Base-by-base conservation (phyloP, 2,888 invertebrate genomes). In the Orthonychiurus folsomi region DNA sequence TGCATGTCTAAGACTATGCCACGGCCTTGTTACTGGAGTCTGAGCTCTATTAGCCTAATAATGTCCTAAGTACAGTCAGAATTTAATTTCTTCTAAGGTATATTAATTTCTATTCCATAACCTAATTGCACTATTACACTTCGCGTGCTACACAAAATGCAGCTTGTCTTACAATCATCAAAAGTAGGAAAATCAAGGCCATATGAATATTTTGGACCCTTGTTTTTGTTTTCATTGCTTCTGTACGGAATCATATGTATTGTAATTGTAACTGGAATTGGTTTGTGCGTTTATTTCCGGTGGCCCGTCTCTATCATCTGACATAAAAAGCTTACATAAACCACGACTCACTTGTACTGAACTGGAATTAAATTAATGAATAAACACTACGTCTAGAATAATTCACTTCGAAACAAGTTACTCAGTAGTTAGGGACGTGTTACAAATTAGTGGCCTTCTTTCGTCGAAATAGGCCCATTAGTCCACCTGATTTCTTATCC, bases 401-500 rank as follows among this genome's bases (percentile, higher is more conserved):
- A 37, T 9, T 37, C 9, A 37, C 5, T 37, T 15, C 5, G 37
- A 15, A 37, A 37, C 9, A 37, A 37, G 9, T 37, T 37, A 15
- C 15, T 37, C 5, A 5, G 15, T 37, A 9, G 37, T 12, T 12
- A 52, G 52, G 9, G 5, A 9, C 5, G 9, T 12, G 5, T 69
- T 69, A 75, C 28, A 75, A 69, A 37, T 75, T 73, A 12, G 74
- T 74, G 2, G 74, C 73, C 59, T 74, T 74, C 62, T 74, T 74
- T 61, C 74, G 70, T 18, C 74, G 69, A 66, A 75, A 75, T 25
- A 75, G 66, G 27, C 71, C 72, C 67, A 73, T 73, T 18, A 77
- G 71, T 23, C 77, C 76, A 63, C 74, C 74, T 2, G 74, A 70
- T 53, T 75, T 71, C 63, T 75, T 71, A 57, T 75, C 75, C 64